Evolutionary conservation across 2,888 invertebrate genomes (phyloP).

Genomic region (Hirtodrosophila duncani): DNA sequence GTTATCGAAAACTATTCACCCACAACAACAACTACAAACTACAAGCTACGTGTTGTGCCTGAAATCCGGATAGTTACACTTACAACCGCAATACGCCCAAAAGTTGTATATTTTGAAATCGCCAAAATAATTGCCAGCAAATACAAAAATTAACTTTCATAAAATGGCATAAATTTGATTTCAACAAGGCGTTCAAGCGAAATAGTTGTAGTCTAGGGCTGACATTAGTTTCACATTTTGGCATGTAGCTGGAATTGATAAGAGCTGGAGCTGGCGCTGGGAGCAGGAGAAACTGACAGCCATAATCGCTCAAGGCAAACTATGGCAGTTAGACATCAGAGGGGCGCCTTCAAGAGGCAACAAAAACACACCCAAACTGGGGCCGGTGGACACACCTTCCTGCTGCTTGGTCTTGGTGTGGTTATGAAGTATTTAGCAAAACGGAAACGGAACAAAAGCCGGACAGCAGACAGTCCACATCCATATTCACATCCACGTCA

Average conservation of each 20-base stretch:
- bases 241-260: conserved; percentile 51
- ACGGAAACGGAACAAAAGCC: conserved; percentile 68
- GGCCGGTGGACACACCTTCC: conserved; percentile 57
- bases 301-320: conserved; percentile 54
- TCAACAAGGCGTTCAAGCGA: conserved; percentile 34
- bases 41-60: conserved; percentile 49
- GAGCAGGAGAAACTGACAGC: conserved; percentile 53
- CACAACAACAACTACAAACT: no score
- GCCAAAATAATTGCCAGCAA: conserved; percentile 54
- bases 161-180: conserved; percentile 51
- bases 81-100: conserved; percentile 21
- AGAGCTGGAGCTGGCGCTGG: conserved; percentile 11
- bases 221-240: conserved; percentile 37
- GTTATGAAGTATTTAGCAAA: conserved; percentile 38
- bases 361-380: conserved; percentile 26
- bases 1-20: conserved; percentile 16
- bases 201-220: no score
- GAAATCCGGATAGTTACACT: conserved; percentile 33
- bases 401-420: conserved; percentile 20
- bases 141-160: conserved; percentile 49
- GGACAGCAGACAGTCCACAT: conserved; percentile 52
- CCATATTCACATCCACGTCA: conserved; percentile 30
- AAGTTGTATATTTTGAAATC: conserved; percentile 60
- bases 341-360: conserved; percentile 25
- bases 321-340: conserved; percentile 12